Base-by-base conservation (phyloP, 2,113 vertebrate genomes). In the Rissa tridactyla region DNA sequence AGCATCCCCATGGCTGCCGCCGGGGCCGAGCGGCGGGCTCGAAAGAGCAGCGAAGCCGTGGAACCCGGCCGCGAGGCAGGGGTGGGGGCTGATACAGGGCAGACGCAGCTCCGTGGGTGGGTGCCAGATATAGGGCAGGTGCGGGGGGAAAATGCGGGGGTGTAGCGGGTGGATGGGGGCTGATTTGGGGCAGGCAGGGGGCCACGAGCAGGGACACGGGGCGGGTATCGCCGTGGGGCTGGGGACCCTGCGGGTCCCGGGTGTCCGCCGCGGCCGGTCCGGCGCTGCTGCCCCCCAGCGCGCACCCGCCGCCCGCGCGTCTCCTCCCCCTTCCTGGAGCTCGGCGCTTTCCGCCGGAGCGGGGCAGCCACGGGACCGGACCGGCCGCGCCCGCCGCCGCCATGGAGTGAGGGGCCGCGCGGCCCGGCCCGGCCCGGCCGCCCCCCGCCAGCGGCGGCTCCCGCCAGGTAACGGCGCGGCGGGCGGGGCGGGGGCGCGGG, bases 241-340 rank as follows among this genome's bases (percentile, higher is more conserved):
- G 32, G 46, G 76, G 36, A 20, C 22, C 47, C 58, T 16, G 11
- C 29, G 36, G 77, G 30, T n/a, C 22, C 49, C 58, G 23, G 13
- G 36, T 42, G 29, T n/a, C 36, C 27, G 27, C 29, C 38, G 51
- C 29, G 51, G 22, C 51, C 51, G 38, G 18, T n/a, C 52, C 62
- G 32, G 23, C 66, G 62, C 46, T 29, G n/a, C 19, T 19, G 26
- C 30, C 38, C 60, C 64, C 72, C 38, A 66, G 20, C 57, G 54
- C 57, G 71, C 52, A 75, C 58, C 60, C 58, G 64, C 42, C 22
- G 38, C 85, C 65, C 55, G 15, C 42, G 23, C 75, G 86, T 90
- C 92, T 93, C 92, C 92, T 86, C 92, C 92, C 92, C 15, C 49
- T 90, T 93, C 92, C 92, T 90, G 86, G 77, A 16, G 54, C 68